Percentiles rank a stretch among this genome's conserved stretches.
These are phyloP conservation scores for Phorcus lineatus DNA, from an alignment of 2,888 invertebrate genomes.

Conservation along the genomic window DNA sequence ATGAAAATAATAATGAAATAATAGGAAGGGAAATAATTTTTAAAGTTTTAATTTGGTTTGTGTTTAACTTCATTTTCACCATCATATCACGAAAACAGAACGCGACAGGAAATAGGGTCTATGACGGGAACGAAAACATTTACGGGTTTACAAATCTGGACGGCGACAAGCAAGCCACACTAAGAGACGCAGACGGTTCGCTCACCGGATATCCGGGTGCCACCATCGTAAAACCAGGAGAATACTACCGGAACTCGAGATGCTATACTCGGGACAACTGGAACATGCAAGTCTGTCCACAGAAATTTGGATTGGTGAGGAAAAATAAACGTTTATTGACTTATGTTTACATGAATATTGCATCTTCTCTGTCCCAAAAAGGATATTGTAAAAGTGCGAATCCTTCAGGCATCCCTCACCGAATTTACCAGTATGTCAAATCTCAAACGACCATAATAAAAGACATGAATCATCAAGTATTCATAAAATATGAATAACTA, in stretches of 20 bases:
- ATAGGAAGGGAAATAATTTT: no score
- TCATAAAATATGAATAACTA: no score
- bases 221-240: constrained; percentile 43
- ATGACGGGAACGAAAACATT: constrained; percentile 35
- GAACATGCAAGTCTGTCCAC: constrained; percentile 51
- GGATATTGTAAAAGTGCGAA: no score
- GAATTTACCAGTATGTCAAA: no score
- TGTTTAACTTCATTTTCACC: not conserved
- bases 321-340: not conserved
- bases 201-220: constrained; percentile 36
- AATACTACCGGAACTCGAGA: constrained; percentile 34
- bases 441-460: no score
- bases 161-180: constrained; percentile 44
- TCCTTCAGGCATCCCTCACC: no score
- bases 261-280: constrained; percentile 44
- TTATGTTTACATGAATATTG: not conserved
- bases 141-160: constrained; percentile 38
- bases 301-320: constrained; percentile 47
- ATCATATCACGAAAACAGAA: constrained; percentile 8
- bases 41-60: no score
- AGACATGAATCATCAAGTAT: no score
- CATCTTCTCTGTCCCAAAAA: no score
- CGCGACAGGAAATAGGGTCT: constrained; percentile 40
- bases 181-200: constrained; percentile 44
- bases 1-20: no score